Base-by-base conservation (phyloP, 2,113 vertebrate genomes). In the Pampusana beccarii region DNA sequence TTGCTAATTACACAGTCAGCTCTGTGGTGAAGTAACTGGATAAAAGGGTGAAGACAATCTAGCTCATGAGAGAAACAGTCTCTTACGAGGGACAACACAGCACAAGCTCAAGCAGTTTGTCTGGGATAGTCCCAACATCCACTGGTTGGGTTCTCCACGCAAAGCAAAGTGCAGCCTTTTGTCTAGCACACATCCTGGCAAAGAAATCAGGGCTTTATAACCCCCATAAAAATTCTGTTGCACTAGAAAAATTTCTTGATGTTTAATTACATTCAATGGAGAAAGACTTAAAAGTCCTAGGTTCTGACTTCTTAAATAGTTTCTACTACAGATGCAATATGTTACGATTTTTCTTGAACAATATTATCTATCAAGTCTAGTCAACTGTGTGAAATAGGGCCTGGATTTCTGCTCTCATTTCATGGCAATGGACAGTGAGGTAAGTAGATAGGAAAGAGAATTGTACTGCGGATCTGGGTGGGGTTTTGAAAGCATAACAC, bases 261-360 rank as follows among this genome's bases (percentile, higher is more conserved):
- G 28, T 29, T 61, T 40, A 85, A 86, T 75, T 79, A 61, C 33
- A 28, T 44, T 81, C 34, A 71, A 36, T 21, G 17, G 29, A 89
- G 21, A 86, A 85, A 72, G 66, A 69, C 81, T 92, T 82, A 67
- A 69, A 86, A 57, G 34, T 67, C 57, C 6, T 48, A 31, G 36
- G 28, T 51, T 92, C 50, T 87, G 44, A 69, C 73, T 85, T 54
- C 38, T 31, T 65, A 62, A 94, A 90, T 82, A 0, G 3, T 77
- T 93, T 80, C 66, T 50, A 31, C 50, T 58, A 57, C 33, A 80
- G 71, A 69, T 77, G 36, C 15, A 87, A 25, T 16, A 33, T 6
- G 44, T 85, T 92, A 42, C 80, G 62, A 54, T 51, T 92, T 93
- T 92, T 74, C 69, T 93, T 81, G 34, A 80, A 34, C 51, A 64